phyloP scores from a whole-genome alignment of 2,888 invertebrate species.

The Sesamia inferens region DNA sequence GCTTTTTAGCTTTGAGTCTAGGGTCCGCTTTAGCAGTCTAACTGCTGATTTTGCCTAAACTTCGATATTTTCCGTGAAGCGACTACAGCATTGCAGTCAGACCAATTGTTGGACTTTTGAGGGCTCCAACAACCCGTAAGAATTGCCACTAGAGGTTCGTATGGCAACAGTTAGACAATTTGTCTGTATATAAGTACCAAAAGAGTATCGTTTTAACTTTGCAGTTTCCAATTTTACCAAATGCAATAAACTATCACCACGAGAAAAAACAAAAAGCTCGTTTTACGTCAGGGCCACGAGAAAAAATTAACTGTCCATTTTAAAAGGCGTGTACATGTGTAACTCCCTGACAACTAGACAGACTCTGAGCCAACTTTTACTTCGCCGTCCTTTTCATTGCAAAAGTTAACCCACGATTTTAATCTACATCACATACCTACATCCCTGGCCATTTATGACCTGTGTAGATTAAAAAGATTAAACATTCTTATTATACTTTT shows the following conservation, averaged over 20 bases:
- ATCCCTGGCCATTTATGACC: slow-evolving; percentile 30
- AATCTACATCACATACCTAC: slow-evolving; percentile 34
- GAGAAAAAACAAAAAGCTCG: background rate
- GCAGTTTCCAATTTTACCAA: background rate
- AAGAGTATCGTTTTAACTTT: background rate
- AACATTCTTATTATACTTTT: slow-evolving; percentile 7
- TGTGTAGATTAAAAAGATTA: slow-evolving; percentile 46
- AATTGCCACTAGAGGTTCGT: too few relatives aligned
- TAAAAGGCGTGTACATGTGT: slow-evolving; percentile 31
- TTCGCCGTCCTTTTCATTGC: slow-evolving; percentile 39
- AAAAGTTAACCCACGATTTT: slow-evolving; percentile 40
- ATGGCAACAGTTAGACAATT: too few relatives aligned
- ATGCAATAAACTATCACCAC: background rate
- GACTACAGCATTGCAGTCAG: too few relatives aligned
- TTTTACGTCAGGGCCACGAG: background rate
- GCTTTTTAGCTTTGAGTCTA: too few relatives aligned
- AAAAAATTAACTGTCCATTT: slow-evolving; percentile 27
- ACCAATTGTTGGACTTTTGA: too few relatives aligned
- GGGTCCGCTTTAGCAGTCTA: too few relatives aligned
- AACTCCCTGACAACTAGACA: slow-evolving; percentile 27
- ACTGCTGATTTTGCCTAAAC: too few relatives aligned
- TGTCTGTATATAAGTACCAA: too few relatives aligned
- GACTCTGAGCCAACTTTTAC: slow-evolving; percentile 43
- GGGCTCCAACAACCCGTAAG: too few relatives aligned
- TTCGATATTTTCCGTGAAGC: too few relatives aligned